Base-by-base conservation (phyloP, 92 coral and sea anemone species). In the Porites rus region DNA sequence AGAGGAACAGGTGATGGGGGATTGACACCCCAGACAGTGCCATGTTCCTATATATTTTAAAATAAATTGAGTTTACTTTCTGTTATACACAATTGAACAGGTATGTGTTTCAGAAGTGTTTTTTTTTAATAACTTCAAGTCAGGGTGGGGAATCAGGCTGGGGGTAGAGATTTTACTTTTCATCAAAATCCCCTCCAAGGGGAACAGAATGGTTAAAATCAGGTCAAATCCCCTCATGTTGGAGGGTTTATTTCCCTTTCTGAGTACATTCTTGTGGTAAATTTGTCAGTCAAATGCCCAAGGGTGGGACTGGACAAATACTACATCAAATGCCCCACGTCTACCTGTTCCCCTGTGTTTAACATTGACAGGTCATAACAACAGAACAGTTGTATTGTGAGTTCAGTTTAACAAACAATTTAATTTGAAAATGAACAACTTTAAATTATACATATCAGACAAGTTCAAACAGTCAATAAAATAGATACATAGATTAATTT, bases 91-190 rank as follows among this genome's bases (percentile, higher is more conserved):
- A 72, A 72, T 31, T 72, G 20, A 72, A n/a, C 56, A 72, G 76
- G 76, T 72, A 46, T 3, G 12, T 72, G 6, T 72, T 31, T 72
- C 76, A 72, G 60, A 72, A 72, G 56, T 72, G 76, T 17, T 72
- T 12, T 72, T 72, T 72, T 72, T 58, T 8, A 31, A 13, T 31
- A 72, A 31, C 9, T 17, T 7, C 75, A 43, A 8, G 25, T 5
- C 51, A 70, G 8, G 9, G 53, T 72, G 53, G 20, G 53, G 76
- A 17, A 72, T 17, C 58, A 72, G 59, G 76, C 53, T 72, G 46
- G 76, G 18, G 76, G 60, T 72, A 21, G 58, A 21, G 75, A 65
- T 65, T 65, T 65, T 10, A 17, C 13, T 65, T 65, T 21, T 21
- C 31, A 65, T 65, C 70, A 4, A 65, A 65, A 65, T 65, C 28